phyloP scores from a whole-genome alignment of 2,888 invertebrate species.

The Gymnocheta viridis region DNA sequence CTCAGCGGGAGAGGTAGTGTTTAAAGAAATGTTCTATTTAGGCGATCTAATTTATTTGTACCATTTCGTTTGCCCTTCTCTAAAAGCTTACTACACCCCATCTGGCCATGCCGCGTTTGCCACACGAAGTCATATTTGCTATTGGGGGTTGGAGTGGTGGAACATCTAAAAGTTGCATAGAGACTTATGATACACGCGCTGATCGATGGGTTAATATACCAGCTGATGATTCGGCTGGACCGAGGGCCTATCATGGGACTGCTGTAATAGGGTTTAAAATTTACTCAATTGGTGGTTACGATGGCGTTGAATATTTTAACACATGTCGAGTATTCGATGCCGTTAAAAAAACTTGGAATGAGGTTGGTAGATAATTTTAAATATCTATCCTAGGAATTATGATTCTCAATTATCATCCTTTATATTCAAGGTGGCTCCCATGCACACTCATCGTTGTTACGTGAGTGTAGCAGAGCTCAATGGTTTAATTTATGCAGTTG shows the following conservation, averaged over 20 bases:
- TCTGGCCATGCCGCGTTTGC: constrained; percentile 91
- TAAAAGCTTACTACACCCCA: constrained; percentile 87
- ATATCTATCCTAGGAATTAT: not conserved
- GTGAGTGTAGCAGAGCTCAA: constrained; percentile 91
- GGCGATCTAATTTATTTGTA: constrained; percentile 71
- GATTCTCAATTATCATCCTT: not conserved
- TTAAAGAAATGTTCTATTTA: constrained; percentile 37
- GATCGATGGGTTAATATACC: constrained; percentile 89
- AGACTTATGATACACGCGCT: constrained; percentile 94
- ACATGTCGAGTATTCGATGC: constrained; percentile 94
- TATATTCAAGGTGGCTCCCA: constrained; percentile 86
- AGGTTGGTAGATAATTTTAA: constrained; percentile 82
- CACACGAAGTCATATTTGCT: constrained; percentile 94
- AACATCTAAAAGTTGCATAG: constrained; percentile 85
- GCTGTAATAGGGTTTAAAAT: constrained; percentile 92
- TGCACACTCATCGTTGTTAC: constrained; percentile 94
- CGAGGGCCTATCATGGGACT: constrained; percentile 96
- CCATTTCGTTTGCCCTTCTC: constrained; percentile 71
- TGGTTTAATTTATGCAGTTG: constrained; percentile 92
- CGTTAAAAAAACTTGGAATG: constrained; percentile 91
- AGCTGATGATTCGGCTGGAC: constrained; percentile 91
- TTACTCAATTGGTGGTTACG: constrained; percentile 95
- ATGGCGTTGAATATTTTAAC: constrained; percentile 91
- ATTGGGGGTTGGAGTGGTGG: constrained; percentile 90
- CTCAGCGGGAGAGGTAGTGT: constrained; percentile 88